Evolutionary conservation across 2,888 invertebrate species (phyloP).

Genomic region (Diplazon laetatorius): DNA sequence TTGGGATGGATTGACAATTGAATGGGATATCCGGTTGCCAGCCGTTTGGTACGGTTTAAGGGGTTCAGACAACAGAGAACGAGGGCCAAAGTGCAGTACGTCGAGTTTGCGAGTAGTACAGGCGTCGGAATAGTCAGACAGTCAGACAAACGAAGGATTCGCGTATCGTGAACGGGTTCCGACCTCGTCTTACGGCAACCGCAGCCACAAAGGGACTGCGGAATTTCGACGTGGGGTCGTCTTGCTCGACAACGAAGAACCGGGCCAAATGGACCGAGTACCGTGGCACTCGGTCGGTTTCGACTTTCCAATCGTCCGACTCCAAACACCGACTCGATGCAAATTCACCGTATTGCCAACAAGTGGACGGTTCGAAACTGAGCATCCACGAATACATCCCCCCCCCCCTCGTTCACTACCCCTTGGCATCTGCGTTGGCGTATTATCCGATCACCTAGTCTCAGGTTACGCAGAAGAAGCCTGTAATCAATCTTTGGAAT

Average conservation of each 20-base stretch:
- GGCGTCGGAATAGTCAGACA: neutral
- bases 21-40: no score
- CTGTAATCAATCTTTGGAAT: no score
- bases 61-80: no score
- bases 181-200: constrained; percentile 4
- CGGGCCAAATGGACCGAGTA: neutral
- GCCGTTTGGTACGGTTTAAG: no score
- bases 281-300: constrained; percentile 3
- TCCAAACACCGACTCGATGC: neutral
- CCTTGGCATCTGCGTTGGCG: neutral
- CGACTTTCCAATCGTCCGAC: constrained; percentile 28
- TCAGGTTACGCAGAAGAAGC: neutral
- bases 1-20: no score
- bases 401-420: neutral
- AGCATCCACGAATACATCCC: neutral
- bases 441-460: neutral
- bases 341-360: neutral
- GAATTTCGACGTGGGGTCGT: constrained; percentile 5
- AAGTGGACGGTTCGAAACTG: constrained; percentile 1
- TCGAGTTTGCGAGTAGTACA: constrained; percentile 2
- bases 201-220: constrained; percentile 14
- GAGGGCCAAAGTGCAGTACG: neutral
- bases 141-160: no score
- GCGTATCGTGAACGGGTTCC: neutral
- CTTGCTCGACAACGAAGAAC: neutral